Evolutionary conservation across 2,797 vertebrate genomes (phyloP).

Genomic region (Mus spretus): DNA sequence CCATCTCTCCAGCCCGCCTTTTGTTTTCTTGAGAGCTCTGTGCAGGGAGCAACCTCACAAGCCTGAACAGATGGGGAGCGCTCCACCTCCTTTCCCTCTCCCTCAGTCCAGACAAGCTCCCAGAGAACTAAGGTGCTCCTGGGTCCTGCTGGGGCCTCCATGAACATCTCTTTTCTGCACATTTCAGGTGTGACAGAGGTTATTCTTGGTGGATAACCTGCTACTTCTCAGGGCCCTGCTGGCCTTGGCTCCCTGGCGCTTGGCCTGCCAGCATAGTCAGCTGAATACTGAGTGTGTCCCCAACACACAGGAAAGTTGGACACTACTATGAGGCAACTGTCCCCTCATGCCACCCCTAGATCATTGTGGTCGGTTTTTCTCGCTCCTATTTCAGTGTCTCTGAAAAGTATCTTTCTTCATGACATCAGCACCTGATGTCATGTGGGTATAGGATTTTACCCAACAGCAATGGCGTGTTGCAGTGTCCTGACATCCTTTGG

Average conservation of each 20-base stretch:
- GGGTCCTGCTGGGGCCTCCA: neutral
- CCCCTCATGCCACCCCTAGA: rapidly evolving
- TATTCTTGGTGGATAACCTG: neutral
- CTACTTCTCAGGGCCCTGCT: neutral
- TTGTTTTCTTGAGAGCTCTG: neutral
- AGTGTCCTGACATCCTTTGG: neutral
- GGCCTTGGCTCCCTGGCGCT: neutral
- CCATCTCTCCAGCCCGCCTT: neutral
- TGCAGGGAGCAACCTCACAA: neutral
- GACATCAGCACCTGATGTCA: neutral
- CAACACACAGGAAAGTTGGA: neutral
- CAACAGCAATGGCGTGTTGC: rapidly evolving
- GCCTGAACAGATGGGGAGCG: neutral
- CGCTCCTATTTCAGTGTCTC: neutral
- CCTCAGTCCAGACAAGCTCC: neutral
- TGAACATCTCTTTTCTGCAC: neutral
- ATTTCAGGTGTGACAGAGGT: too few species aligned
- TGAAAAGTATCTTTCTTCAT: neutral
- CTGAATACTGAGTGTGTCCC: rapidly evolving
- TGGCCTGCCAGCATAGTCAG: too few species aligned
- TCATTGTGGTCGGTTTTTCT: neutral
- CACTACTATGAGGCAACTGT: too few species aligned
- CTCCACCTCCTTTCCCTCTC: neutral
- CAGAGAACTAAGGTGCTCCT: neutral
- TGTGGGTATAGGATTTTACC: too few species aligned